These are phyloP conservation scores for Marcusenius ussheri DNA, from an alignment of 2,113 vertebrate species.

Conservation along the genomic window DNA sequence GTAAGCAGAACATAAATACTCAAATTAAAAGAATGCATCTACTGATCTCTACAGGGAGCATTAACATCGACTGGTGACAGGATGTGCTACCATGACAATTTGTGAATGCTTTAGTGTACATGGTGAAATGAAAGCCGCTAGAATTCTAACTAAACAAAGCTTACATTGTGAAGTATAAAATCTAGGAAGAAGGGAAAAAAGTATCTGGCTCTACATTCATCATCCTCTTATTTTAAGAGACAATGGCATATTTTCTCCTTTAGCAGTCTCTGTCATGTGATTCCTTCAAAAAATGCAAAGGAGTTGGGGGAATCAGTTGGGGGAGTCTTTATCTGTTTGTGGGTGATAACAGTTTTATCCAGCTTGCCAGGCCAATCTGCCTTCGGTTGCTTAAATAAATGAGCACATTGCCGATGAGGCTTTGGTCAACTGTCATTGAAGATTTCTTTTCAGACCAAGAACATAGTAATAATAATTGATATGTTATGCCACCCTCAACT, in stretches of 20 bases:
- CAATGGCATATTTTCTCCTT: not conserved
- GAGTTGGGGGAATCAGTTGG: slow-evolving; percentile 28
- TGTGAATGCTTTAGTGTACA: not conserved
- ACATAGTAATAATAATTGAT: too few relatives aligned
- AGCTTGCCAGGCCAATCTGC: slow-evolving; percentile 34
- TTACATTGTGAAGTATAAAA: not conserved
- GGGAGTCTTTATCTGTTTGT: slow-evolving; percentile 47
- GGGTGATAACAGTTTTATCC: slow-evolving; percentile 40
- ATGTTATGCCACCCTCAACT: too few relatives aligned
- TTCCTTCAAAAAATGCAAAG: slow-evolving; percentile 21
- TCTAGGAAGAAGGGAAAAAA: not conserved
- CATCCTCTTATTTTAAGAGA: not conserved
- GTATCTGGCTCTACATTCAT: not conserved
- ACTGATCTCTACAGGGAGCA: not conserved
- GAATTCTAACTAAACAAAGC: not conserved
- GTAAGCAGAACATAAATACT: not conserved
- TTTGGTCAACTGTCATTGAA: slow-evolving; percentile 47
- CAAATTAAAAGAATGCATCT: too few relatives aligned
- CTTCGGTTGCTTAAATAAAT: slow-evolving; percentile 40
- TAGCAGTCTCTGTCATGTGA: not conserved
- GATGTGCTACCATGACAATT: not conserved
- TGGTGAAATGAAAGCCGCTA: not conserved
- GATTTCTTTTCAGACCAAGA: slow-evolving; percentile 30
- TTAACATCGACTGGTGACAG: not conserved
- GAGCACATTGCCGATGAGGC: slow-evolving; percentile 46